Evolutionary conservation across 2,113 vertebrate genomes (phyloP).

Genomic region (Scomber scombrus): DNA sequence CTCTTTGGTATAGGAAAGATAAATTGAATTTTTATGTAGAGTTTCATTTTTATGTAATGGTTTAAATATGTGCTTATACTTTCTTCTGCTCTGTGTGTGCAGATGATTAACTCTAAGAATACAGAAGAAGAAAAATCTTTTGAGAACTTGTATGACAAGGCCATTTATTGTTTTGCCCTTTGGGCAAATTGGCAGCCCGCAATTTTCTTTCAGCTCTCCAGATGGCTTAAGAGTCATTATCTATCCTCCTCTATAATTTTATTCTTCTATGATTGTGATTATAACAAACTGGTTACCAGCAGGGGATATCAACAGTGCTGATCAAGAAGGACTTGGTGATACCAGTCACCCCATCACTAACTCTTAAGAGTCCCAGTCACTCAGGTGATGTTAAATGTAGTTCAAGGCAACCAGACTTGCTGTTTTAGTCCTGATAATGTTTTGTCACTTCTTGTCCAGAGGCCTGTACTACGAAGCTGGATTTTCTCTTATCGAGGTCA

Average conservation of each 20-base stretch:
- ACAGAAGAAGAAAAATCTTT: constrained; percentile 13
- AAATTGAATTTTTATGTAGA: not conserved
- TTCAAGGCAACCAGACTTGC: not conserved
- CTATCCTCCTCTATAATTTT: constrained; percentile 18
- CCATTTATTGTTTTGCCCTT: constrained; percentile 15
- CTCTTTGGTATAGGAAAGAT: not conserved
- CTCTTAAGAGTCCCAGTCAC: not conserved
- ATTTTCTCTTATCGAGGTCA: no score
- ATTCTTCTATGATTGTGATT: not conserved
- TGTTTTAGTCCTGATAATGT: not conserved
- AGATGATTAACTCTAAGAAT: constrained; percentile 3
- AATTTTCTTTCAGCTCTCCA: constrained; percentile 22
- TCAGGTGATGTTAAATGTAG: not conserved
- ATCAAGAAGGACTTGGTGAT: not conserved
- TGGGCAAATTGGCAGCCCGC: constrained; percentile 5
- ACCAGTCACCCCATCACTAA: not conserved
- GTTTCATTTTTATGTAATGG: not conserved
- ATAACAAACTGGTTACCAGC: not conserved
- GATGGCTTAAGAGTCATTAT: constrained; percentile 33
- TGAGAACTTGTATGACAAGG: constrained; percentile 24
- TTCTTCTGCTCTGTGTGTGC: not conserved
- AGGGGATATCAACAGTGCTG: constrained; percentile 2
- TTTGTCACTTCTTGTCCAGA: not conserved
- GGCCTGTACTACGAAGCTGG: no score
- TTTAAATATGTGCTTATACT: not conserved